A percentile compares a stretch with the other conserved stretches of the same genome.
Evolutionary conservation across 2,888 invertebrate species (phyloP).

Genomic region (Ochropleura leucogaster): DNA sequence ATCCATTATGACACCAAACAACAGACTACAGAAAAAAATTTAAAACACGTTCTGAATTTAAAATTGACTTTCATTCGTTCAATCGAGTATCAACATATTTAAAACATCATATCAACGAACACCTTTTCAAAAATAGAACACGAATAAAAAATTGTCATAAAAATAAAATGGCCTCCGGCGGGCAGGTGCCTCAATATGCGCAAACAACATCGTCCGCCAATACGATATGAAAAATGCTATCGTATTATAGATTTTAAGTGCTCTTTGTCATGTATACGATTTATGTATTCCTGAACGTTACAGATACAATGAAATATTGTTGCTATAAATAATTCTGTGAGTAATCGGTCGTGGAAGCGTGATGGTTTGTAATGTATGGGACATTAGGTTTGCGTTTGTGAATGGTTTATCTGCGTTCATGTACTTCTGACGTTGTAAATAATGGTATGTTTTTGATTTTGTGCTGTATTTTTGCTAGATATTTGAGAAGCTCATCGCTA

Average conservation of each 20-base stretch:
- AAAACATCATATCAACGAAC: slow-evolving; percentile 8
- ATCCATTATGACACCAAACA: background rate
- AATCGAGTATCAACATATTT: background rate
- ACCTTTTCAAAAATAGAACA: slow-evolving; percentile 41
- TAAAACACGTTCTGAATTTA: background rate
- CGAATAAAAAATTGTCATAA: slow-evolving; percentile 57
- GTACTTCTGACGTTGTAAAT: slow-evolving; percentile 22
- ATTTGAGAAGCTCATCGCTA: background rate
- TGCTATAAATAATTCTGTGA: slow-evolving; percentile 73
- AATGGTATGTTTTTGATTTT: slow-evolving; percentile 11
- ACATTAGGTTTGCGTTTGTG: slow-evolving; percentile 47
- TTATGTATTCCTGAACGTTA: slow-evolving; percentile 64
- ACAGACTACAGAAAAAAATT: background rate
- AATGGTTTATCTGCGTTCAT: slow-evolving; percentile 30
- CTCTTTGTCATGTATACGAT: slow-evolving; percentile 59
- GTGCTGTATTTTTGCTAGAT: background rate
- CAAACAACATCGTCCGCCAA: slow-evolving; percentile 65
- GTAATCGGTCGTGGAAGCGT: slow-evolving; percentile 58
- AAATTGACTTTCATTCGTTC: background rate
- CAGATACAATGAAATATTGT: slow-evolving; percentile 65
- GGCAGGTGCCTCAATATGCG: slow-evolving; percentile 75
- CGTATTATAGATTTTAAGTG: slow-evolving; percentile 69
- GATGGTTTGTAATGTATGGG: slow-evolving; percentile 54
- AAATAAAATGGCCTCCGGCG: slow-evolving; percentile 63
- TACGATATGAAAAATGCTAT: slow-evolving; percentile 70